Percentiles rank a stretch among this genome's conserved stretches.
These are phyloP conservation scores for Pachyramphus minor DNA, from an alignment of 2,113 vertebrate species.

Conservation along the genomic window DNA sequence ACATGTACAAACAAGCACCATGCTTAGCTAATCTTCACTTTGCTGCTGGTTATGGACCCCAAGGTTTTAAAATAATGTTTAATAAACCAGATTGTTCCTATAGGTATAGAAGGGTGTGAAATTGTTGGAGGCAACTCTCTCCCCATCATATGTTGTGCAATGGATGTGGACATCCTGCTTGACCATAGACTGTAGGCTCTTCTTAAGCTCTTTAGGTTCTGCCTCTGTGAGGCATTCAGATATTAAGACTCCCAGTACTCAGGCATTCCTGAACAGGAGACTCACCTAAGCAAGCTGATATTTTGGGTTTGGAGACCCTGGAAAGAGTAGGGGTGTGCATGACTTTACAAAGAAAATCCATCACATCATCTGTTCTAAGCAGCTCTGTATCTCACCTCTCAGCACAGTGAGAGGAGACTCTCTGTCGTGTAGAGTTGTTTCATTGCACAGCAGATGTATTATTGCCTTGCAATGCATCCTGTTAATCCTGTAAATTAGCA, in stretches of 20 bases:
- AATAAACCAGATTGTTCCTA: not conserved
- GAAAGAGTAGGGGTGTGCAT: not conserved
- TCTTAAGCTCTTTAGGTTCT: not conserved
- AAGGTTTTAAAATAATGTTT: not conserved
- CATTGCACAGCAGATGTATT: not conserved
- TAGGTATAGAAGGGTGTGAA: not conserved
- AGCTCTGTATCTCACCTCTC: not conserved
- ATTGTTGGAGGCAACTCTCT: not conserved
- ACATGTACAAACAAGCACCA: conserved; percentile 4
- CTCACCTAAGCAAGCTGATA: not conserved
- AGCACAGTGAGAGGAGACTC: not conserved
- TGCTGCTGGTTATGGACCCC: not conserved
- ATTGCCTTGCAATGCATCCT: not conserved
- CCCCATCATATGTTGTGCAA: not conserved
- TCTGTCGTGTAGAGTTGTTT: rapidly evolving
- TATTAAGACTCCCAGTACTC: not conserved
- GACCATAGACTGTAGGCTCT: not conserved
- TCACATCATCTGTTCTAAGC: not conserved
- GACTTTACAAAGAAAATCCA: not conserved
- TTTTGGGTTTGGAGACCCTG: not conserved
- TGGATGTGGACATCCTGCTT: not conserved
- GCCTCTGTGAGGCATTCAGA: rapidly evolving
- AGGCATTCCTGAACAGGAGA: not conserved
- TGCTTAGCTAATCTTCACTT: conserved; percentile 7
- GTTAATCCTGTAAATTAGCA: not conserved